A percentile compares a stretch with the other conserved stretches of the same genome.
Conservation (phyloP, 2,888 invertebrate genomes). For the Spodoptera littoralis region DNA sequence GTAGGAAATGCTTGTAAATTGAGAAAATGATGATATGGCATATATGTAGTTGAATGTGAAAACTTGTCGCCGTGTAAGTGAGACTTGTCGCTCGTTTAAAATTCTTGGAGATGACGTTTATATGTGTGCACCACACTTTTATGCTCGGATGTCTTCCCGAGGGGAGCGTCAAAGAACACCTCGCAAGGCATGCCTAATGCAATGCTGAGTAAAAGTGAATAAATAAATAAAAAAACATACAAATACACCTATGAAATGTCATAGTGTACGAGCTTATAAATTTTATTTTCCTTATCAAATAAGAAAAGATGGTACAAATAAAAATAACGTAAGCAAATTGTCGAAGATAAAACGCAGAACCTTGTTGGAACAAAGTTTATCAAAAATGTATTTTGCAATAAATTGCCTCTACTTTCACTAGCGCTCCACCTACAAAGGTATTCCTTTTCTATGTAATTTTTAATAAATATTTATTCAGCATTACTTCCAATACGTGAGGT, state of each 20-base stretch:
- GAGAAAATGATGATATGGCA: conserved; percentile 1
- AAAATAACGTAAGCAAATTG: conserved; percentile 20
- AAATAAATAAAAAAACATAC: not conserved
- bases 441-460: conserved; percentile 75
- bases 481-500: conserved; percentile 69
- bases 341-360: conserved; percentile 28
- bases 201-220: conserved; percentile 7
- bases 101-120: conserved; percentile 19
- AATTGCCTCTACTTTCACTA: conserved; percentile 48
- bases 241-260: not conserved
- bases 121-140: conserved; percentile 28
- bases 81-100: conserved; percentile 29
- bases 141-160: conserved; percentile 17
- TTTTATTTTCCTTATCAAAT: not conserved
- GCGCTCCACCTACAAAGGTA: conserved; percentile 44
- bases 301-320: conserved; percentile 17
- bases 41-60: conserved; percentile 22
- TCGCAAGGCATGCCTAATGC: conserved; percentile 13
- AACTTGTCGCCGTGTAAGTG: conserved; percentile 24
- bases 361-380: conserved; percentile 31
- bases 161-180: conserved; percentile 23
- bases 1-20: conserved; percentile 17
- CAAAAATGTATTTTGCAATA: conserved; percentile 49
- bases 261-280: not conserved
- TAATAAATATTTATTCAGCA: conserved; percentile 84